phyloP scores from a whole-genome alignment of 1,140 invertebrate genomes.

The Trichonephila inaurata region DNA sequence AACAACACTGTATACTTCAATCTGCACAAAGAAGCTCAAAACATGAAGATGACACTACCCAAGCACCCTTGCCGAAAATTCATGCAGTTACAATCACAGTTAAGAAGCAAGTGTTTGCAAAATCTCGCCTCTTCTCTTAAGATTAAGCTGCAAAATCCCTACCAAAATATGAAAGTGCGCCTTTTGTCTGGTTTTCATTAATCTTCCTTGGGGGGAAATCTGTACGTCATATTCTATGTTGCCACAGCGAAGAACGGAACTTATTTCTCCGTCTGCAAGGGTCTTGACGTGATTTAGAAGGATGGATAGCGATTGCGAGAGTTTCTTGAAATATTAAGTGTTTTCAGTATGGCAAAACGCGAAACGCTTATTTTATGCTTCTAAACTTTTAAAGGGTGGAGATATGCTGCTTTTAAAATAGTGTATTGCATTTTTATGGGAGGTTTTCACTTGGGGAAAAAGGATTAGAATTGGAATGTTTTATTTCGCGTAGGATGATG shows the following conservation, averaged over 20 bases:
- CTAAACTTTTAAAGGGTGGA: neutral
- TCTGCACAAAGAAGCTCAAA: neutral
- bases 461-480: too few relatives aligned
- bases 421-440: too few relatives aligned
- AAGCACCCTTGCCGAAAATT: neutral
- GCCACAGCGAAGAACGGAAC: neutral
- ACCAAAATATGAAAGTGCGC: neutral
- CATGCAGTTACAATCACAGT: neutral
- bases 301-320: neutral
- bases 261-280: neutral
- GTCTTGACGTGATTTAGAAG: neutral
- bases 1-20: neutral
- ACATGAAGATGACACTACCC: neutral
- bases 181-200: neutral
- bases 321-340: neutral
- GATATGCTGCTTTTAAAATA: too few relatives aligned
- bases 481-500: too few relatives aligned
- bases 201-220: neutral
- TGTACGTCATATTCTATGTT: neutral
- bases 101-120: neutral
- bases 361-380: neutral
- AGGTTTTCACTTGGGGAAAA: too few relatives aligned
- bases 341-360: neutral
- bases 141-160: neutral
- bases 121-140: neutral